These are phyloP conservation scores for Lampris megalopsis DNA, from an alignment of 2,113 vertebrate genomes.

Conservation along the genomic window DNA sequence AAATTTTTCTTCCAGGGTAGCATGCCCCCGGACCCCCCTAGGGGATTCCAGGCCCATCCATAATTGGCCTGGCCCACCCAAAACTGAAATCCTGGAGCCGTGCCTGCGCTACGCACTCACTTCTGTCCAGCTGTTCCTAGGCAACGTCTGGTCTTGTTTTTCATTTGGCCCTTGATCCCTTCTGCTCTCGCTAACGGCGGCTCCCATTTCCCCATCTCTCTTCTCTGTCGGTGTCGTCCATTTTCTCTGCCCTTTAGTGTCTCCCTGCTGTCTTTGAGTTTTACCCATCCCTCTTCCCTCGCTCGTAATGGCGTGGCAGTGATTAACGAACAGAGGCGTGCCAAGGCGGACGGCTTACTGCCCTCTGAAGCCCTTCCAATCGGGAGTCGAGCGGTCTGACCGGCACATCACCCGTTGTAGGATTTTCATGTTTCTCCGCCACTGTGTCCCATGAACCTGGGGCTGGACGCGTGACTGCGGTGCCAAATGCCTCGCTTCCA, in stretches of 20 bases:
- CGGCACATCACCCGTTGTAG: too few species aligned
- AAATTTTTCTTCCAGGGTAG: too few species aligned
- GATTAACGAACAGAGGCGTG: constrained; percentile 44
- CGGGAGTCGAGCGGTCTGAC: too few species aligned
- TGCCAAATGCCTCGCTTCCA: too few species aligned
- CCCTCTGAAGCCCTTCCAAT: constrained; percentile 7
- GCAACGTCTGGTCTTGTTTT: constrained; percentile 11
- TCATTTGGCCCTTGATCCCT: constrained; percentile 53
- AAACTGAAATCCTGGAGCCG: too few species aligned
- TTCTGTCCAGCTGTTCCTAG: too few species aligned
- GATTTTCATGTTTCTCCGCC: background rate
- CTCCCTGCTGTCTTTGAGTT: constrained; percentile 26
- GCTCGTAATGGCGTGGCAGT: constrained; percentile 25
- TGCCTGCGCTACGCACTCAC: too few species aligned
- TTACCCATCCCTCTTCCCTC: constrained; percentile 31
- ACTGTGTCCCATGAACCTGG: background rate
- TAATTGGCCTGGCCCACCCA: too few species aligned
- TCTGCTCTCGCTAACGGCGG: constrained; percentile 25
- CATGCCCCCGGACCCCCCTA: too few species aligned
- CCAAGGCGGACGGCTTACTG: constrained; percentile 1
- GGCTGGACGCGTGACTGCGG: too few species aligned
- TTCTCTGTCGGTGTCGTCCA: constrained; percentile 26
- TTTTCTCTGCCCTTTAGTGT: constrained; percentile 53
- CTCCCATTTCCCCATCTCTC: constrained; percentile 45
- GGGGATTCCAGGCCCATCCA: too few species aligned